Evolutionary conservation across 2,797 vertebrate species (phyloP).

Genomic region (Trematomus bernacchii): DNA sequence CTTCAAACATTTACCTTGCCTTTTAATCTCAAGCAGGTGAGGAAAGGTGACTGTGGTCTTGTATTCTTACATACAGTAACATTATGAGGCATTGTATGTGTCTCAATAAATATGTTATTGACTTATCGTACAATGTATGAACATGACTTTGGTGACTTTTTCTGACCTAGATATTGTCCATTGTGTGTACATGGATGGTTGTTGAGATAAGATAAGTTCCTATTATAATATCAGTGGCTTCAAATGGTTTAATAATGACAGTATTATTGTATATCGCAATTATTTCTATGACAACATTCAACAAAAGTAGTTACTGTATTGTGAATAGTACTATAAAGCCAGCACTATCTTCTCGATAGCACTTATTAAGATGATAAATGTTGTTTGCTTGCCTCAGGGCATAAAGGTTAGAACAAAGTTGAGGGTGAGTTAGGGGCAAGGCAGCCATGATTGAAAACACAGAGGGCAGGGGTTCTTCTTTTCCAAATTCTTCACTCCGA

Average conservation of each 20-base stretch:
- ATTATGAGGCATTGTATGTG: neutral
- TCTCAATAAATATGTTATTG: too few species aligned
- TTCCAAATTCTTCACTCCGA: slow-evolving; percentile 11
- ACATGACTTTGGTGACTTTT: too few species aligned
- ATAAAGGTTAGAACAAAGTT: slow-evolving; percentile 45
- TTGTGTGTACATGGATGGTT: too few species aligned
- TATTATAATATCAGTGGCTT: too few species aligned
- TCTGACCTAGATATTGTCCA: too few species aligned
- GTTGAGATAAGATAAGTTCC: too few species aligned
- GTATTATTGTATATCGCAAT: too few species aligned
- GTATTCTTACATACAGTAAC: neutral
- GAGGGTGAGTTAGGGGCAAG: slow-evolving; percentile 28
- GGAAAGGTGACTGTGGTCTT: slow-evolving; percentile 14
- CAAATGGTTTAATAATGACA: too few species aligned
- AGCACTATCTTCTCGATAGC: neutral
- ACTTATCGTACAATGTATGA: too few species aligned
- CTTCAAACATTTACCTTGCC: slow-evolving; percentile 30
- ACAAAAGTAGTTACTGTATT: too few species aligned
- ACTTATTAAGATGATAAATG: slow-evolving; percentile 12
- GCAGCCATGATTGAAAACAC: slow-evolving; percentile 55
- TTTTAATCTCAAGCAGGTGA: slow-evolving; percentile 34
- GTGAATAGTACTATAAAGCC: neutral
- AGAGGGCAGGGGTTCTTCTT: slow-evolving; percentile 9
- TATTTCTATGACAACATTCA: too few species aligned
- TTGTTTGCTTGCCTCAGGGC: slow-evolving; percentile 1